Conservation (phyloP, 2,113 vertebrate genomes). For the Chaetura pelagica region DNA sequence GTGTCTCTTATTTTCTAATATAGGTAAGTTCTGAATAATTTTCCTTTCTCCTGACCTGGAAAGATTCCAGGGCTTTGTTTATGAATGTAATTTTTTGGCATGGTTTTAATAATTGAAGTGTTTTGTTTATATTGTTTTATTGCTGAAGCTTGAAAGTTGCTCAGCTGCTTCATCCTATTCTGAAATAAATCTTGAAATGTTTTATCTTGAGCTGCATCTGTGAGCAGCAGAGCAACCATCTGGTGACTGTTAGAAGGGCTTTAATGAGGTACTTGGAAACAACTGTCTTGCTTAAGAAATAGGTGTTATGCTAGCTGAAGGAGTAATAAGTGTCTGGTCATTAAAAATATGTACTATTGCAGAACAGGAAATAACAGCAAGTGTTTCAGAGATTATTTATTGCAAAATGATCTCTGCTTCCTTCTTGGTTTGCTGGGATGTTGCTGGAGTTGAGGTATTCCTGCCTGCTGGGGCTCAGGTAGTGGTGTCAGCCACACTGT, state of each 20-base stretch:
- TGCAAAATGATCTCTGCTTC: not conserved
- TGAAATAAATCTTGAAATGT: not conserved
- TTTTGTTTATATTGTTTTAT: not conserved
- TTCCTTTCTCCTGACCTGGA: not conserved
- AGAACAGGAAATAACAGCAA: not conserved
- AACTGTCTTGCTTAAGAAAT: not conserved
- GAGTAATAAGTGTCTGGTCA: not conserved
- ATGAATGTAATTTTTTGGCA: not conserved
- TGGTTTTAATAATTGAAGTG: not conserved
- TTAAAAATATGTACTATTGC: not conserved
- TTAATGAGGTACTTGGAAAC: not conserved
- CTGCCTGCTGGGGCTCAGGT: not conserved
- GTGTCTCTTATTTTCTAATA: not conserved
- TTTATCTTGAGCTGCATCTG: not conserved
- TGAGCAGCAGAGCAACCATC: not conserved
- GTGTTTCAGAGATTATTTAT: not conserved
- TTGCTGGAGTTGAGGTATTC: not conserved
- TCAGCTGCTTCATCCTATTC: not conserved
- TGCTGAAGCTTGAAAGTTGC: not conserved
- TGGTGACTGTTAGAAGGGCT: not conserved
- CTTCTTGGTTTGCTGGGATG: not conserved
- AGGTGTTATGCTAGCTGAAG: not conserved
- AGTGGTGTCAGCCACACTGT: accelerated
- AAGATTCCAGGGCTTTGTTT: not conserved
- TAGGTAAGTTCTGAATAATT: not conserved